Evolutionary conservation across 2,113 vertebrate species (phyloP).

Genomic region (Centropus bengalensis): DNA sequence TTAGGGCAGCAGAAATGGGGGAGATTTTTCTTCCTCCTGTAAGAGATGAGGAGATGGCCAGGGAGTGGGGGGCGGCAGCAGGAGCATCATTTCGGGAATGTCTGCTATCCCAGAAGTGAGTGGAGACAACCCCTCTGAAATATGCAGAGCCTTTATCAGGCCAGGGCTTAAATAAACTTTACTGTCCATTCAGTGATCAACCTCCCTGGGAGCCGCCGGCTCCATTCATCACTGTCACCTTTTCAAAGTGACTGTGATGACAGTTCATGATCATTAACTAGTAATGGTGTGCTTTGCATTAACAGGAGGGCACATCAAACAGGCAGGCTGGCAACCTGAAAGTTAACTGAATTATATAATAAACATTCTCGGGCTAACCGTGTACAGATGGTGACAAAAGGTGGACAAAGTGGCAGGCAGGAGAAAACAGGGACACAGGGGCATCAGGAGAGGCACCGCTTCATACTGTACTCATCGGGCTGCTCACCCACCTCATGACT

Average conservation of each 20-base stretch:
- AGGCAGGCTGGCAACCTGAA: conserved; percentile 23
- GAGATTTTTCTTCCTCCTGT: neutral
- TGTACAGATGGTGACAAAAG: conserved; percentile 68
- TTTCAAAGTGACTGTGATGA: conserved; percentile 82
- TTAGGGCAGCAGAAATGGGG: neutral
- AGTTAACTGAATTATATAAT: conserved; percentile 65
- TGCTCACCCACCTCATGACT: rapidly evolving
- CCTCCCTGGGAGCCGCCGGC: conserved; percentile 72
- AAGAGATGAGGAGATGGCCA: neutral
- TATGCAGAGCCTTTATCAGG: conserved; percentile 80
- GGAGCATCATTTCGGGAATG: conserved; percentile 55
- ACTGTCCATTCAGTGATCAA: conserved; percentile 77
- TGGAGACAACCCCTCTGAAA: conserved; percentile 74
- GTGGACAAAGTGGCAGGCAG: conserved; percentile 29
- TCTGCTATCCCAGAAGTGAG: conserved; percentile 64
- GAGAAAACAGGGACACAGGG: neutral
- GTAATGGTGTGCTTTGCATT: conserved; percentile 83
- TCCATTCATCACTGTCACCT: conserved; percentile 84
- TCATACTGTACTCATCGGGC: rapidly evolving
- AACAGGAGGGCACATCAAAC: conserved; percentile 80
- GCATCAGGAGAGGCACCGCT: rapidly evolving
- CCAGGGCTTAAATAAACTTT: conserved; percentile 84
- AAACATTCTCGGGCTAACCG: conserved; percentile 67
- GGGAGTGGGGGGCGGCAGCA: neutral
- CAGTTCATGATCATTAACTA: conserved; percentile 86